These are phyloP conservation scores for Deroplatys truncata DNA, from an alignment of 2,888 invertebrate species.

Conservation along the genomic window DNA sequence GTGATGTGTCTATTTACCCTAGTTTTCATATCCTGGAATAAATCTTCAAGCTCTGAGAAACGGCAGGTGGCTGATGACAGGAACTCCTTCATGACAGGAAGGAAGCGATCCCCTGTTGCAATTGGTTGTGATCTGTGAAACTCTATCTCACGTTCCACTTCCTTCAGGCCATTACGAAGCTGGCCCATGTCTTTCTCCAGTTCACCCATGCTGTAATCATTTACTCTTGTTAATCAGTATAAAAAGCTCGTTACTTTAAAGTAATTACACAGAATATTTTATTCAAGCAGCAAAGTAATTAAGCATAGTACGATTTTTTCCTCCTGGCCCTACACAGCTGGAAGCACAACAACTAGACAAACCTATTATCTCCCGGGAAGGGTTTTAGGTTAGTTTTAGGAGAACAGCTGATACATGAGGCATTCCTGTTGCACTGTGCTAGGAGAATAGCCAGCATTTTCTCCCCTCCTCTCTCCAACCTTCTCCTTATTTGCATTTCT, in stretches of 20 bases:
- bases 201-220: constrained; percentile 66
- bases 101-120: constrained; percentile 73
- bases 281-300: background rate
- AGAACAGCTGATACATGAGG: no score
- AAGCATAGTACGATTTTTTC: background rate
- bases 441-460: no score
- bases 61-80: constrained; percentile 88
- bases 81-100: constrained; percentile 92
- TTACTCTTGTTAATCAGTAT: no score
- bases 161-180: constrained; percentile 76
- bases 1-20: constrained; percentile 44
- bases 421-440: no score
- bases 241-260: background rate
- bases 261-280: background rate
- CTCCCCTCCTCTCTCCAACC: no score
- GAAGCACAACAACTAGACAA: no score
- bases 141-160: constrained; percentile 84
- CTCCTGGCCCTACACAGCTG: no score
- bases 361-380: no score
- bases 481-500: no score
- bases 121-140: constrained; percentile 76
- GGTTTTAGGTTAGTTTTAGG: no score
- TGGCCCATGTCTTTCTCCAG: constrained; percentile 86
- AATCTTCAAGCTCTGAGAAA: constrained; percentile 87
- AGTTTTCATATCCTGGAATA: constrained; percentile 93